A percentile compares a stretch with the other conserved stretches of the same genome.
Conservation (phyloP, 2,797 vertebrate genomes). For the Miichthys miiuy region DNA sequence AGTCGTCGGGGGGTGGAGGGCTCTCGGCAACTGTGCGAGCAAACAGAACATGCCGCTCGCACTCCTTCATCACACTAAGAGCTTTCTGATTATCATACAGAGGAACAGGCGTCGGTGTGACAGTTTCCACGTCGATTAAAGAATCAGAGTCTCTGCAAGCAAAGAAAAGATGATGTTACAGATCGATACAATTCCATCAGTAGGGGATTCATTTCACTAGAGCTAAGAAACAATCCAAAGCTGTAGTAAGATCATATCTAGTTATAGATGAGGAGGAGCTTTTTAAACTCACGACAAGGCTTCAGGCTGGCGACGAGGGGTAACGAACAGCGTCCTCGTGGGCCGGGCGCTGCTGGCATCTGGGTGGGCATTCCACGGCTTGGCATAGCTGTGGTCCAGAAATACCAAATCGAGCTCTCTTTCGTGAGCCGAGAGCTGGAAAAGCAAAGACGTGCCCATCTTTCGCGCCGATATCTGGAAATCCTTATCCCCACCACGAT, state of each 20-base stretch:
- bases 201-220: neutral
- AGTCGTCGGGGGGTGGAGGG: slow-evolving; percentile 95
- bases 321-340: slow-evolving; percentile 93
- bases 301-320: slow-evolving; percentile 91
- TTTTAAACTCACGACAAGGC: slow-evolving; percentile 86
- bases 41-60: slow-evolving; percentile 96
- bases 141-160: slow-evolving; percentile 90
- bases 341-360: slow-evolving; percentile 96
- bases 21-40: slow-evolving; percentile 95
- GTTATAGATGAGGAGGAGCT: neutral
- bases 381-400: slow-evolving; percentile 97
- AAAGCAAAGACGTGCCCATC: slow-evolving; percentile 96
- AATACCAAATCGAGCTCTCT: slow-evolving; percentile 95
- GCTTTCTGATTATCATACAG: slow-evolving; percentile 98
- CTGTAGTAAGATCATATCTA: neutral
- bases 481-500: slow-evolving; percentile 91
- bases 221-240: neutral
- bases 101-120: slow-evolving; percentile 88
- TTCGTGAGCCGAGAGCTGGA: slow-evolving; percentile 95
- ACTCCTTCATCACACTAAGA: slow-evolving; percentile 97
- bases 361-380: slow-evolving; percentile 97
- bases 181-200: neutral
- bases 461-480: slow-evolving; percentile 92
- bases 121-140: slow-evolving; percentile 92
- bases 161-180: slow-evolving; percentile 18